Base-by-base conservation (phyloP, 2,113 vertebrate species). In the Rhinoptilus africanus region DNA sequence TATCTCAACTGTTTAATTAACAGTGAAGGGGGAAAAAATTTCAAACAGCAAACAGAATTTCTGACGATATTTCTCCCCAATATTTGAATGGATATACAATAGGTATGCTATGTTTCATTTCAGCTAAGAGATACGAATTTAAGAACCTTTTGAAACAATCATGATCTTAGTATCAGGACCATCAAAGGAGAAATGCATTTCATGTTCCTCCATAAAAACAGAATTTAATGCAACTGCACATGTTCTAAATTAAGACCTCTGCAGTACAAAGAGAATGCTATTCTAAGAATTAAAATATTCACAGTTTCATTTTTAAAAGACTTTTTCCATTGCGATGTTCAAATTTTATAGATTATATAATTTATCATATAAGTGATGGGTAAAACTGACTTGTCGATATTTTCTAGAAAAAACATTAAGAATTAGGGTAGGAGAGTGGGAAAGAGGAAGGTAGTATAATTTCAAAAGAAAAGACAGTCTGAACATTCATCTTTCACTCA, bases 21-120 rank as follows among this genome's bases (percentile, higher is more conserved):
- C 4, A 62, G 5, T 26, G 2, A 2, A 18, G 32, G 9, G 34
- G n/a, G 14, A 34, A 11, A 2, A n/a, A n/a, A n/a, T n/a, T 1
- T 4, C 12, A 57, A 50, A 5, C 15, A 74, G 71, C n/a, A n/a
- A n/a, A n/a, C n/a, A 15, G 2, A 39, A 56, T 6, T 72, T 88
- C 48, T 84, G 48, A 11, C 63, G 7, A 54, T 91, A 72, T 30
- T 89, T 89, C 34, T 75, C 60, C 34, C 89, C 43, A 71, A 3
- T 67, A 48, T 68, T 89, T 89, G 51, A 85, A 74, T 5, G 8
- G 6, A 53, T 21, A 14, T 78, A 51, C 6, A 48, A 35, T 39
- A 35, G 2, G 15, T 3, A 34, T 0, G 4, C 10, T 76, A 8
- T 27, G 8, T 68, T 86, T 83, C 41, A 37, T 90, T 86, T 92